A percentile compares a stretch with the other conserved stretches of the same genome.
Evolutionary conservation across 2,113 vertebrate species (phyloP).

Genomic region (Xiphorhynchus elegans): DNA sequence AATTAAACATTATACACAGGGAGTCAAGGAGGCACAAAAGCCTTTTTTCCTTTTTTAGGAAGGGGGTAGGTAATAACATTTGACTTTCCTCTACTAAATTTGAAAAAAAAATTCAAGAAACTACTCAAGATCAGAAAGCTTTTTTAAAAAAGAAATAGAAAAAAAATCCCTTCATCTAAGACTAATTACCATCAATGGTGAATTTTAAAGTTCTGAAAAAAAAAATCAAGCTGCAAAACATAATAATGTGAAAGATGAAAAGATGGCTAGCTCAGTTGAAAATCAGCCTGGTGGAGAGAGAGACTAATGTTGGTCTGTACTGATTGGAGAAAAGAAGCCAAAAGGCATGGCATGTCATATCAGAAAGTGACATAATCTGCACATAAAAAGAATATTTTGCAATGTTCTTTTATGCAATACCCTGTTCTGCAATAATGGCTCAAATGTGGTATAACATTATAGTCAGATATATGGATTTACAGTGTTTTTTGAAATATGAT

Average conservation of each 20-base stretch:
- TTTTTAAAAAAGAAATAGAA: not conserved
- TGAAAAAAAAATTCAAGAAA: not conserved
- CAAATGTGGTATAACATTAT: not conserved
- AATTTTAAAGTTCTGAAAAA: not conserved
- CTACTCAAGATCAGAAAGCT: not conserved
- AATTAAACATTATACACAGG: not conserved
- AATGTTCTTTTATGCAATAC: not conserved
- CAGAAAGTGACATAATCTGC: not conserved
- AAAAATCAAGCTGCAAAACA: not conserved
- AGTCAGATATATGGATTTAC: not conserved
- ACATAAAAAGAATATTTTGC: not conserved
- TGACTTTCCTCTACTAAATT: not conserved
- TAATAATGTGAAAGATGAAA: not conserved
- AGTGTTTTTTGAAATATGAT: not conserved
- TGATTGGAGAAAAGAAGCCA: not conserved
- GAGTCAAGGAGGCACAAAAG: not conserved
- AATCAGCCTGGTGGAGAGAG: not conserved
- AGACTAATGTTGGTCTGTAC: not conserved
- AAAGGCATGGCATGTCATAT: not conserved
- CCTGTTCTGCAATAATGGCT: not conserved
- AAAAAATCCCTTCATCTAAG: not conserved
- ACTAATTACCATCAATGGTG: not conserved
- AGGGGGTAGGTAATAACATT: rapidly evolving
- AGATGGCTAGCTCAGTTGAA: not conserved
- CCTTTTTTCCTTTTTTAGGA: not conserved